A percentile compares a stretch with the other conserved stretches of the same genome.
These are phyloP conservation scores for Lepeophtheirus nordmannii DNA, from an alignment of 2,888 invertebrate species.

Conservation along the genomic window DNA sequence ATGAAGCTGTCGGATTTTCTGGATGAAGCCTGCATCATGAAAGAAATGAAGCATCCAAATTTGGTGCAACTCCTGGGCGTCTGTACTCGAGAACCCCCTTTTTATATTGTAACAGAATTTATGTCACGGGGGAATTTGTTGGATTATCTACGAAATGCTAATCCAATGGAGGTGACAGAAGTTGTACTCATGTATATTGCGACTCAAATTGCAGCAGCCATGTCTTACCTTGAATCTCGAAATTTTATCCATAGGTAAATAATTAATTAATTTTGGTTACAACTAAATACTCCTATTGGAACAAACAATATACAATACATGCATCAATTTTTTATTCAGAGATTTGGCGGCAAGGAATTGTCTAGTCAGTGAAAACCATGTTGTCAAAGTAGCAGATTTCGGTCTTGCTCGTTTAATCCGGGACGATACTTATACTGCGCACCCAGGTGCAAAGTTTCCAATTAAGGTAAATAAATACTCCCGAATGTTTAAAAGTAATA, in stretches of 20 bases:
- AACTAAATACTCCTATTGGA: not conserved
- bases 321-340: conserved; percentile 38
- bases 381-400: conserved; percentile 98
- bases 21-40: conserved; percentile 98
- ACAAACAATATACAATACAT: too few species aligned
- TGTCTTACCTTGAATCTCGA: conserved; percentile 92
- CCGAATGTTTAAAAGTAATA: too few species aligned
- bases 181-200: conserved; percentile 96
- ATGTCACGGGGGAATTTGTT: conserved; percentile 96
- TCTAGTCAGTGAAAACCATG: conserved; percentile 86
- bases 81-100: conserved; percentile 94
- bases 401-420: conserved; percentile 93
- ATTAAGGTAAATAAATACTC: conserved; percentile 47
- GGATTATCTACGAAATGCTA: conserved; percentile 79
- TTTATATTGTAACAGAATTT: conserved; percentile 98
- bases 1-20: conserved; percentile 98
- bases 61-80: conserved; percentile 71
- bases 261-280: not conserved
- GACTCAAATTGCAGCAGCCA: conserved; percentile 93
- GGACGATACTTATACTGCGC: conserved; percentile 87
- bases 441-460: conserved; percentile 71
- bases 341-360: conserved; percentile 99
- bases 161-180: conserved; percentile 64
- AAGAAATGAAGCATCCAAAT: conserved; percentile 98
- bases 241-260: conserved; percentile 74